A percentile compares a stretch with the other conserved stretches of the same genome.
phyloP scores from a whole-genome alignment of 2,797 vertebrate species.

The Fistularia commersonii region DNA sequence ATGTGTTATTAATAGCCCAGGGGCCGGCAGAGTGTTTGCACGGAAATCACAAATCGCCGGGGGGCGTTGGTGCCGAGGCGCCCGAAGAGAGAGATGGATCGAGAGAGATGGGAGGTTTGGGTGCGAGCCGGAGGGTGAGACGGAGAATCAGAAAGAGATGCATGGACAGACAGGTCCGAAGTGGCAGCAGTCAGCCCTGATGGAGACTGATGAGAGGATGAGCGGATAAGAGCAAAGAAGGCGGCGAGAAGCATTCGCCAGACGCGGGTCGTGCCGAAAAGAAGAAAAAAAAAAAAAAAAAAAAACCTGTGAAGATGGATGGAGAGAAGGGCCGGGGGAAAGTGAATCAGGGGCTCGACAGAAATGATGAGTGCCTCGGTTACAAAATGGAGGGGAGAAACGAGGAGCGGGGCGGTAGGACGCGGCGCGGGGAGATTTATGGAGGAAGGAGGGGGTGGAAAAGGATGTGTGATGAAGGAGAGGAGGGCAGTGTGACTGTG shows the following conservation, averaged over 20 bases:
- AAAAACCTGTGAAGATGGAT: constrained; percentile 47
- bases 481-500: neutral
- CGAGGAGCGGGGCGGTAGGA: constrained; percentile 2
- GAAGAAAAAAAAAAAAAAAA: no score
- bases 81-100: constrained; percentile 50
- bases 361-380: constrained; percentile 48
- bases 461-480: constrained; percentile 44
- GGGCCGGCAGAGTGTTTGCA: constrained; percentile 19
- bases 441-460: constrained; percentile 5
- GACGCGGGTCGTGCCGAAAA: constrained; percentile 29
- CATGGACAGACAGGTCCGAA: constrained; percentile 67
- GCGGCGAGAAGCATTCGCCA: constrained; percentile 44
- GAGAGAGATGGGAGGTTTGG: constrained; percentile 35
- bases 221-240: constrained; percentile 59
- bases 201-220: constrained; percentile 74
- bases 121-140: constrained; percentile 30
- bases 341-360: constrained; percentile 56
- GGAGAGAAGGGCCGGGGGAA: constrained; percentile 31
- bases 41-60: constrained; percentile 11
- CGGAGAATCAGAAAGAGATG: constrained; percentile 62
- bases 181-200: constrained; percentile 72
- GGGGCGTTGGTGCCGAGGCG: constrained; percentile 21
- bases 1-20: constrained; percentile 35
- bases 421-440: constrained; percentile 47
- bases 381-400: constrained; percentile 47